Base-by-base conservation (phyloP, 1,140 invertebrate species). In the Zaprionus vittiger region DNA sequence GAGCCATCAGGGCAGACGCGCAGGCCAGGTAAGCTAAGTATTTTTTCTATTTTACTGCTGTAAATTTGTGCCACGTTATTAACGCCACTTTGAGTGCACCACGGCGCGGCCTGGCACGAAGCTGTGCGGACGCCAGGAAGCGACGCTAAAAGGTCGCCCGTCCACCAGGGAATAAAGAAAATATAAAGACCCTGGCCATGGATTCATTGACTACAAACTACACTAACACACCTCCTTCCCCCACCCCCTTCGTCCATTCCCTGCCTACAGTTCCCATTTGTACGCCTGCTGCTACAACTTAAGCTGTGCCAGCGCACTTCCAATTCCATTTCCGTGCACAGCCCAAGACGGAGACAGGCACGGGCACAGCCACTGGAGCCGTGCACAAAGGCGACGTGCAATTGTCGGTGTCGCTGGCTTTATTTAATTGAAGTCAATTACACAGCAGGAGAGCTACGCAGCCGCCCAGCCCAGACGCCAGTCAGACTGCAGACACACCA, bases 351-450 rank as follows among this genome's bases (percentile, higher is more conserved):
- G 4, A 52, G 20, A 20, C 4, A 11, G 38, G 38, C 12, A n/a
- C 38, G 12, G 38, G 38, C 12, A n/a, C 59, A 31, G 22, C 56
- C 26, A 49, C 61, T 12, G 47, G 20, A 52, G 47, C 57, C n/a
- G n/a, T 52, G 47, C 73, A 85, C 79, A 85, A 80, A 90, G 74
- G 79, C 83, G 74, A 79, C 85, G 75, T 73, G 67, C 73, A 89
- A 81, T 90, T 89, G 85, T 77, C 73, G 73, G 84, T 84, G 79
- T 85, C 84, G 75, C 73, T 80, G 81, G 76, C 73, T 82, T 82
- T 76, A 85, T 85, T 91, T 90, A 90, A 90, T 90, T 90, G 81
- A 90, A 90, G 85, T 77, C 85, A 83, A 85, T 90, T 89, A 77
- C 85, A 81, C 85, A 84, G 79, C 76, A 77, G 85, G 85, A 81